Base-by-base conservation (phyloP, 2,797 vertebrate species). In the Cirrhinus molitorella region DNA sequence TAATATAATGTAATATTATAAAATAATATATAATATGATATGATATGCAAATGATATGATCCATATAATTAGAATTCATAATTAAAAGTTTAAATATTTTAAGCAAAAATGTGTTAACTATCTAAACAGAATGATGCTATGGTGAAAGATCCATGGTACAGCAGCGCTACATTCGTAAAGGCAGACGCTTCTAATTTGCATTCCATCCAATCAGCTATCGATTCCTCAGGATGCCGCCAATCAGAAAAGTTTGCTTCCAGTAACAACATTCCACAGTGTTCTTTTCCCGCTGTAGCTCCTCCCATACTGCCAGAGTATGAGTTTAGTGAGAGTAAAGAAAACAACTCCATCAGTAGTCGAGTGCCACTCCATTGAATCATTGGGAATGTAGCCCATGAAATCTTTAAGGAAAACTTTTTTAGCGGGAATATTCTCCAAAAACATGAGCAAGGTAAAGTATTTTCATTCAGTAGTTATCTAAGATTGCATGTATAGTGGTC, bases 371-470 rank as follows among this genome's bases (percentile, higher is more conserved):
- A 55, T 84, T 88, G 85, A 85, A 86, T 85, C 28, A 80, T 84
- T 77, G 49, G 87, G 67, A 85, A 89, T 90, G 87, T 90, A 85
- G 90, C 90, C 90, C 90, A 85, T 79, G 86, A 81, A 81, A 81
- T 76, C 84, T 16, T 75, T 61, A 89, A 73, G 70, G 70, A 66
- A 90, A 86, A 19, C 49, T 14, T 85, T 31, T 17, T 79, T 66
- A 72, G 28, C 66, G 59, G 76, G 66, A 76, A 82, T 70, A 79
- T 57, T 83, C 25, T 77, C 63, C 84, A 84, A 83, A 84, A 94
- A 88, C 74, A 92, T 91, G 92, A 95, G 70, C 88, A 95, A 95
- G 95, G 95, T 95, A 91, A 90, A 90, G 43, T 12, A 37, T 37
- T 40, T 2, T 37, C 31, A 49, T 43, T 76, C 55, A 76, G n/a